Evolutionary conservation across 2,113 vertebrate species (phyloP).

Genomic region (Puntigrus tetrazona): DNA sequence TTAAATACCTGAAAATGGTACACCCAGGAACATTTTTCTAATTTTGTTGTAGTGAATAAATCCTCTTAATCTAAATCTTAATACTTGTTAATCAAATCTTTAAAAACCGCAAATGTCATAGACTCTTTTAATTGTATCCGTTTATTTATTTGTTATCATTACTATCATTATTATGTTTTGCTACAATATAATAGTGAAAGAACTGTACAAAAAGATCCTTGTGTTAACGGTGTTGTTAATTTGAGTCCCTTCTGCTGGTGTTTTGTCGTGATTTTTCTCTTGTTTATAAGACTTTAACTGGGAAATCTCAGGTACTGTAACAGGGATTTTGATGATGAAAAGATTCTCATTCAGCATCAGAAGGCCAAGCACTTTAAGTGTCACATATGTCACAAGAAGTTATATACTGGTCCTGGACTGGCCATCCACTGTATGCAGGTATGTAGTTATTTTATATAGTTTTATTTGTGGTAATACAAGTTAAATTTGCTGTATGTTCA

Average conservation of each 20-base stretch:
- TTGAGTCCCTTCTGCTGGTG: background rate
- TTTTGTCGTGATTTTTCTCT: background rate
- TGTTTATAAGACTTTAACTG: conserved; percentile 74
- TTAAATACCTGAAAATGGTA: too few relatives aligned
- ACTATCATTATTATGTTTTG: too few relatives aligned
- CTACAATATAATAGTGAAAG: background rate
- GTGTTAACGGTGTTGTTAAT: background rate
- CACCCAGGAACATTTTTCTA: too few relatives aligned
- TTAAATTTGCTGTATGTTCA: background rate
- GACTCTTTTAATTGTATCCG: too few relatives aligned
- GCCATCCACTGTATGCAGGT: conserved; percentile 99
- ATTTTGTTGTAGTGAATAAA: too few relatives aligned
- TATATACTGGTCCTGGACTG: conserved; percentile 96
- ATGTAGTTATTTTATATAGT: conserved; percentile 55
- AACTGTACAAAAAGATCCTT: background rate
- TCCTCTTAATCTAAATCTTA: too few relatives aligned
- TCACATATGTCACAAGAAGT: conserved; percentile 97
- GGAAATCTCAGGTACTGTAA: conserved; percentile 91
- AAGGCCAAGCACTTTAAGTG: conserved; percentile 99
- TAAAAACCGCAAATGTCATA: background rate
- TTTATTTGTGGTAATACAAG: too few relatives aligned
- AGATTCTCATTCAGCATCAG: conserved; percentile 98
- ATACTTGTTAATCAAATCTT: too few relatives aligned
- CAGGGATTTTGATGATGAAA: conserved; percentile 98
- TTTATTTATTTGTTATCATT: too few relatives aligned